Percentiles rank a stretch among this genome's conserved stretches.
Conservation (phyloP, 2,797 vertebrate genomes). For the Danio tinwini region DNA sequence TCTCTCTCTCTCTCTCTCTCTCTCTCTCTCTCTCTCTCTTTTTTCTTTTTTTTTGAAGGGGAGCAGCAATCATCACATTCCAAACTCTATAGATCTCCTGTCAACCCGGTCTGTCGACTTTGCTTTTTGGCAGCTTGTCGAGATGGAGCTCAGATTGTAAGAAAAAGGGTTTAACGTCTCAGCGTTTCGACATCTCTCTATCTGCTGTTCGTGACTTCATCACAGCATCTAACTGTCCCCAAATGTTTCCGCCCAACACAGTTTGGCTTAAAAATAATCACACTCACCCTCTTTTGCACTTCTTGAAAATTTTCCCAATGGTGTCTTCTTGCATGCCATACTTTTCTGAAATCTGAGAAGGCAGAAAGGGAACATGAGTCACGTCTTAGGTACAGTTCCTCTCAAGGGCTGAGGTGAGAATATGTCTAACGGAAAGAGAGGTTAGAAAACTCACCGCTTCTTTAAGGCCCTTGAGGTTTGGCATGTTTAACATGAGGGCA, state of each 20-base stretch:
- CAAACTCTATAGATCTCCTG: conserved; percentile 62
- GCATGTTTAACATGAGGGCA: conserved; percentile 93
- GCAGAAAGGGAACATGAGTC: conserved; percentile 54
- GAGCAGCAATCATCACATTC: conserved; percentile 74
- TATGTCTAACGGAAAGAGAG: conserved; percentile 32
- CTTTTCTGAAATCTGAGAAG: conserved; percentile 95
- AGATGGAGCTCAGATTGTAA: conserved; percentile 43
- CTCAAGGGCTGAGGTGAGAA: conserved; percentile 3
- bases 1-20: conserved; percentile 44
- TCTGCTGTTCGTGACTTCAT: conserved; percentile 17
- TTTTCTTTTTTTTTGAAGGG: conserved; percentile 60
- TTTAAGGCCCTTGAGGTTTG: conserved; percentile 88
- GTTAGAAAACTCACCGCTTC: conserved; percentile 84
- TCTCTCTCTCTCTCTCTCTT: conserved; percentile 18
- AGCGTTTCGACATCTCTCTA: conserved; percentile 31
- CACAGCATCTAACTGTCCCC: background rate
- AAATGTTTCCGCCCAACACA: background rate
- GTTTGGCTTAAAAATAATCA: conserved; percentile 35
- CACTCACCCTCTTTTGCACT: conserved; percentile 97
- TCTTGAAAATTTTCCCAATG: conserved; percentile 98
- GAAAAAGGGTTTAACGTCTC: conserved; percentile 42
- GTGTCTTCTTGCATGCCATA: conserved; percentile 91
- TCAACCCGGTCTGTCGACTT: conserved; percentile 65
- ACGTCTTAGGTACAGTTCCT: conserved; percentile 41
- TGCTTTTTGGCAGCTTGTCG: conserved; percentile 53